Conservation (phyloP, 1,140 invertebrate species). For the Centruroides vittatus region DNA sequence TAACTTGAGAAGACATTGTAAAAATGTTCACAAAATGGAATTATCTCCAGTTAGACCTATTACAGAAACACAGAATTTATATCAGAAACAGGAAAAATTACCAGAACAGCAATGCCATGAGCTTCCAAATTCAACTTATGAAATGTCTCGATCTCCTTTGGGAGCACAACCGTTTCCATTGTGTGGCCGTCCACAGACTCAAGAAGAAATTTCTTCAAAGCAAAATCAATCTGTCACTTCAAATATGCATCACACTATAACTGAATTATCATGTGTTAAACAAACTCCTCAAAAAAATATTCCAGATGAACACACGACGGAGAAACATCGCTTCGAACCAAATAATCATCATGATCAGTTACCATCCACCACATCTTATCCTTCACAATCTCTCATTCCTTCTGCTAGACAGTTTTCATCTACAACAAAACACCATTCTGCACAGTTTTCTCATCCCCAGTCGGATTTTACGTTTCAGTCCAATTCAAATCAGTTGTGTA, state of each 20-base stretch:
- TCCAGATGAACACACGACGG: too few relatives aligned
- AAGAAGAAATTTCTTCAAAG: not conserved
- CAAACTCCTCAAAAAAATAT: not conserved
- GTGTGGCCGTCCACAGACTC: not conserved
- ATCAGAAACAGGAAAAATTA: not conserved
- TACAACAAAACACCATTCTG: not conserved
- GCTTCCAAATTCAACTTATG: not conserved
- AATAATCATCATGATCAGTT: too few relatives aligned
- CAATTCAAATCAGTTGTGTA: too few relatives aligned
- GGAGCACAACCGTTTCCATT: not conserved
- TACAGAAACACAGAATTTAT: too few relatives aligned
- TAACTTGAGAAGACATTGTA: slow-evolving; percentile 11
- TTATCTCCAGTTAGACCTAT: not conserved
- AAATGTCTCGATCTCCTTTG: not conserved
- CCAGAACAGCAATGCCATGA: not conserved
- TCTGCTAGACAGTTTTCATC: not conserved
- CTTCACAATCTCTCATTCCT: not conserved
- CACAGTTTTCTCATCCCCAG: too few relatives aligned
- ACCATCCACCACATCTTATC: not conserved
- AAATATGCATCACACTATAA: not conserved
- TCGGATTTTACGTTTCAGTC: not conserved
- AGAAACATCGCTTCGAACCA: too few relatives aligned
- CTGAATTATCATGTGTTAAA: slow-evolving; percentile 5
- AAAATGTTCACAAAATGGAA: slow-evolving; percentile 14
- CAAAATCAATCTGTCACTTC: slow-evolving; percentile 1